These are phyloP conservation scores for Timandra comae DNA, from an alignment of 2,888 invertebrate genomes.

Conservation along the genomic window DNA sequence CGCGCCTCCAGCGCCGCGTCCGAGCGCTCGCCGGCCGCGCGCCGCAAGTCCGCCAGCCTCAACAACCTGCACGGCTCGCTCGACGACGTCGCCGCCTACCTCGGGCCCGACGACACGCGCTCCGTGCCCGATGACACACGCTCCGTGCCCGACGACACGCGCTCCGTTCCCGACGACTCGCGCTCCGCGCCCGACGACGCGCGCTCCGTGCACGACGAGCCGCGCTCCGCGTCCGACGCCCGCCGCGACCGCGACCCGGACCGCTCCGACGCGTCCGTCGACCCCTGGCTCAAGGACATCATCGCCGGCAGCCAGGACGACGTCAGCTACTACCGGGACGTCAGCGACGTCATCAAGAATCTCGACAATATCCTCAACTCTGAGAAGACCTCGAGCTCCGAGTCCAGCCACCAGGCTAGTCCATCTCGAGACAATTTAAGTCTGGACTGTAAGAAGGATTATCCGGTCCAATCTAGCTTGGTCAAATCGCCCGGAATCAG, in stretches of 20 bases:
- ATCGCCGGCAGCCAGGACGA: conserved; percentile 77
- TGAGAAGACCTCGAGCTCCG: conserved; percentile 78
- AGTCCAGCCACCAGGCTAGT: conserved; percentile 75
- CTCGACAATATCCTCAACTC: conserved; percentile 79
- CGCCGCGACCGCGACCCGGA: conserved; percentile 48
- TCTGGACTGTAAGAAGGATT: conserved; percentile 66
- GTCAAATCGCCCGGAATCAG: conserved; percentile 68
- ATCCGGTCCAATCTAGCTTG: conserved; percentile 56
- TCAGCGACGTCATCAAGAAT: conserved; percentile 80
- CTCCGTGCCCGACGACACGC: too few relatives aligned
- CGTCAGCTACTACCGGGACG: conserved; percentile 76
- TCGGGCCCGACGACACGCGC: conserved; percentile 62
- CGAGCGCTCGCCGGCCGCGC: conserved; percentile 55
- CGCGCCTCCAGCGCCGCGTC: conserved; percentile 65
- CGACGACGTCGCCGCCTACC: conserved; percentile 75
- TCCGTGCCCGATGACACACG: conserved; percentile 54
- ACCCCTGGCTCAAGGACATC: conserved; percentile 79
- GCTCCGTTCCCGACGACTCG: too few relatives aligned
- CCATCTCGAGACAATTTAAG: conserved; percentile 69
- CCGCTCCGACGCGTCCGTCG: conserved; percentile 64
- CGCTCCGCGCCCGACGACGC: too few relatives aligned
- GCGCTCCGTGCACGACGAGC: too few relatives aligned
- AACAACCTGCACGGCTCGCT: conserved; percentile 83
- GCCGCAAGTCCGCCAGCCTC: conserved; percentile 73
- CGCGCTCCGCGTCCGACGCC: conserved; percentile 57